phyloP scores from a whole-genome alignment of 23 tunicate species.

The Clavelina lepadiformis region DNA sequence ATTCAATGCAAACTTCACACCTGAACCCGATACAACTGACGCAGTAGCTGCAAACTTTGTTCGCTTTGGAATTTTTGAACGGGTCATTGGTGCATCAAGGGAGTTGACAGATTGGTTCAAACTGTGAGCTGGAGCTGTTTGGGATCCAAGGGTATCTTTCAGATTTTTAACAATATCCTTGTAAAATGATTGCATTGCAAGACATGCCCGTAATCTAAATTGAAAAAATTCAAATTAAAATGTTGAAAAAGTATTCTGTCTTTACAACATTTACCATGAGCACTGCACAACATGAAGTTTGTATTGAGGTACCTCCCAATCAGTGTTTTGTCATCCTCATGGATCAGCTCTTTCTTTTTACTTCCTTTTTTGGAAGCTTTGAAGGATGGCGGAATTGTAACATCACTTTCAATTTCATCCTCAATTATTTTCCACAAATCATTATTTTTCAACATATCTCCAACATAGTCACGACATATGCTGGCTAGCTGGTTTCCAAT shows the following conservation, averaged over 20 bases:
- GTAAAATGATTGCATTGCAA: conserved; percentile 59
- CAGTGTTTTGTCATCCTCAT: conserved; percentile 61
- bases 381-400: conserved; percentile 51
- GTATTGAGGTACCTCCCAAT: conserved; percentile 85
- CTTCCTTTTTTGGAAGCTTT: conserved; percentile 63
- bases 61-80: conserved; percentile 29
- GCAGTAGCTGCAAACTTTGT: conserved; percentile 52
- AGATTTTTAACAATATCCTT: conserved; percentile 57
- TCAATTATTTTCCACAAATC: conserved; percentile 68
- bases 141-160: conserved; percentile 53
- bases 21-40: conserved; percentile 84
- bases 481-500: conserved; percentile 84
- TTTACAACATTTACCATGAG: not conserved
- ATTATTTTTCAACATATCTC: conserved; percentile 26
- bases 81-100: conserved; percentile 33
- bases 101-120: conserved; percentile 75
- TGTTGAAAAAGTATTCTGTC: not conserved
- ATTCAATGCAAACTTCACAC: too few relatives aligned
- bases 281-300: too few relatives aligned
- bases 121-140: conserved; percentile 53
- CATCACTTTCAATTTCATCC: conserved; percentile 51
- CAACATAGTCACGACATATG: conserved; percentile 64
- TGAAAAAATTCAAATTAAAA: not conserved
- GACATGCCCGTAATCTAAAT: conserved; percentile 66
- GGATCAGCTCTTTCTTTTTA: conserved; percentile 62